Conservation (phyloP, 2,888 invertebrate species). For the Cantharis rustica region DNA sequence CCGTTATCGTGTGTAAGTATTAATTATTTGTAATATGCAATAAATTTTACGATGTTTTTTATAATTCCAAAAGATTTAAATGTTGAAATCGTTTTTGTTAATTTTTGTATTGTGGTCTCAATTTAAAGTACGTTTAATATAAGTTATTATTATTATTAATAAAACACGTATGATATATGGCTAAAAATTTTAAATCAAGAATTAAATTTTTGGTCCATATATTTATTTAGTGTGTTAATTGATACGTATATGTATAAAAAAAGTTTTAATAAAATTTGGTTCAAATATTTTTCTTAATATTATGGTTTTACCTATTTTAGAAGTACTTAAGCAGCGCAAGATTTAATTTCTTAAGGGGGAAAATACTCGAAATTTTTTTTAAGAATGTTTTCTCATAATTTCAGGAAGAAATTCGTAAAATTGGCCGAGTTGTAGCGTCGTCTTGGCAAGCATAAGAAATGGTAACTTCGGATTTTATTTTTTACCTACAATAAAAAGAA, state of each 20-base stretch:
- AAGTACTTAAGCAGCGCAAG: too few species aligned
- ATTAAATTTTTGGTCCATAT: slow-evolving; percentile 45
- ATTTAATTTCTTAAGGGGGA: too few species aligned
- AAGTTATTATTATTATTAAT: slow-evolving; percentile 49
- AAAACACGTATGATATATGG: slow-evolving; percentile 35
- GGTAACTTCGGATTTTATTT: too few species aligned
- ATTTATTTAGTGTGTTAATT: slow-evolving; percentile 52
- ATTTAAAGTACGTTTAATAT: slow-evolving; percentile 41
- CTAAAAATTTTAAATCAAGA: slow-evolving; percentile 49
- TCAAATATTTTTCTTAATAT: slow-evolving; percentile 7
- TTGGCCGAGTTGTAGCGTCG: too few species aligned
- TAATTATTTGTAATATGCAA: slow-evolving; percentile 36
- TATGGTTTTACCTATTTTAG: background rate
- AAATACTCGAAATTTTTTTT: too few species aligned
- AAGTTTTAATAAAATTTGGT: slow-evolving; percentile 32
- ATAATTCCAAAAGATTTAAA: slow-evolving; percentile 28
- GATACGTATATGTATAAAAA: slow-evolving; percentile 52
- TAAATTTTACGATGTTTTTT: slow-evolving; percentile 34
- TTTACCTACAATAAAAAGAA: too few species aligned
- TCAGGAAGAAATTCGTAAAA: too few species aligned
- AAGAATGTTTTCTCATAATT: too few species aligned
- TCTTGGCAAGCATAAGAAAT: too few species aligned
- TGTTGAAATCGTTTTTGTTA: slow-evolving; percentile 39
- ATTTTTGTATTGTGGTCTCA: slow-evolving; percentile 49
- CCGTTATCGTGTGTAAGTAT: slow-evolving; percentile 33